phyloP scores from a whole-genome alignment of 2,797 vertebrate genomes.

The Fistularia tabacaria region DNA sequence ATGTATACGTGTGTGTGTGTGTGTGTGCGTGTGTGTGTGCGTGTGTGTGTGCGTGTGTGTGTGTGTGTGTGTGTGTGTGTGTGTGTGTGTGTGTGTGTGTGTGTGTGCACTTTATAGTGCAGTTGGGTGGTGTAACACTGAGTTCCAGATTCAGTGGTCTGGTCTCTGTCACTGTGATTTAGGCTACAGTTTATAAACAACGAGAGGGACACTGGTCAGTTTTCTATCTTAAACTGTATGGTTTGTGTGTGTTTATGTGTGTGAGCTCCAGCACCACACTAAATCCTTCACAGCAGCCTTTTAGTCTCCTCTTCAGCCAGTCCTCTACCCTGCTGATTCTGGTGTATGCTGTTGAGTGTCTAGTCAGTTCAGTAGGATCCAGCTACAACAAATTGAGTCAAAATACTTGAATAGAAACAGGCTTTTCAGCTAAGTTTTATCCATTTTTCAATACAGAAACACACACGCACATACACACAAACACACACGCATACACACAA shows the following conservation, averaged over 20 bases:
- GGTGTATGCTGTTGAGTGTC: constrained; percentile 27
- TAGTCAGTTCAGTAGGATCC: constrained; percentile 12
- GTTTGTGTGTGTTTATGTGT: constrained; percentile 14
- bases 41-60: constrained; percentile 17
- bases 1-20: constrained; percentile 18
- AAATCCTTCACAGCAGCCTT: constrained; percentile 40
- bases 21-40: constrained; percentile 12
- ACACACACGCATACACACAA: background rate
- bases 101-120: constrained; percentile 5
- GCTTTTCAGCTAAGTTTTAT: constrained; percentile 15
- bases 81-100: constrained; percentile 11
- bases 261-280: constrained; percentile 22
- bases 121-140: constrained; percentile 21
- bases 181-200: constrained; percentile 60
- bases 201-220: constrained; percentile 35
- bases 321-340: constrained; percentile 12
- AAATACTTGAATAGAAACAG: constrained; percentile 32
- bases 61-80: constrained; percentile 14
- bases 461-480: background rate
- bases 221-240: constrained; percentile 40
- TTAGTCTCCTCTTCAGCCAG: background rate
- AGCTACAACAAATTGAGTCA: constrained; percentile 51
- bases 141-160: constrained; percentile 52
- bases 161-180: constrained; percentile 64
- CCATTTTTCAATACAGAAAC: no score